phyloP scores from a whole-genome alignment of 92 coral and sea anemone species.

The Heteractis magnifica region DNA sequence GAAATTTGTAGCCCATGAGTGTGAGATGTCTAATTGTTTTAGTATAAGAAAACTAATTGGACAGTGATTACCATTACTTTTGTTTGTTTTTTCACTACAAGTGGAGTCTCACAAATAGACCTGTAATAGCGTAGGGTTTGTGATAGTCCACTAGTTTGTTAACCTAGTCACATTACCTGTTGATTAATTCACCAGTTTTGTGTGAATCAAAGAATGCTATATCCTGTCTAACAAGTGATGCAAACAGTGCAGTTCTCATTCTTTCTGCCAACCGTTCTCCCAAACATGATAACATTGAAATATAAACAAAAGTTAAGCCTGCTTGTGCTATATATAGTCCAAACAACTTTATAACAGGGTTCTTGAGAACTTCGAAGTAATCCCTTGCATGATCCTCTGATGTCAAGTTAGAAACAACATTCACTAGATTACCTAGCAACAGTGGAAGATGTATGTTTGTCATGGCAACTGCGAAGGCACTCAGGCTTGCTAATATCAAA shows the following conservation, averaged over 20 bases:
- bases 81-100: no score
- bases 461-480: conserved; percentile 97
- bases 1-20: not conserved
- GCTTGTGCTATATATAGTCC: conserved; percentile 83
- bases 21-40: no score
- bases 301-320: conserved; percentile 82
- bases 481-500: conserved; percentile 74
- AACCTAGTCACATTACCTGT: conserved; percentile 59
- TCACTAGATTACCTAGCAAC: conserved; percentile 88
- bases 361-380: conserved; percentile 66
- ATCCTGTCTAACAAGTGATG: conserved; percentile 82
- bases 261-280: conserved; percentile 95
- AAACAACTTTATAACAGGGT: conserved; percentile 76
- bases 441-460: conserved; percentile 82
- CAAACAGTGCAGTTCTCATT: conserved; percentile 80
- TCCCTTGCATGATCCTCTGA: conserved; percentile 67
- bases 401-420: conserved; percentile 87
- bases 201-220: conserved; percentile 97
- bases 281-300: conserved; percentile 86
- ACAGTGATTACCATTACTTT: no score
- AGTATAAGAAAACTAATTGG: no score
- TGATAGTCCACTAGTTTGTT: no score
- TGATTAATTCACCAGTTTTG: conserved; percentile 92
- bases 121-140: no score
- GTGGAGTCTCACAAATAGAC: no score